Percentiles rank a stretch among this genome's conserved stretches.
phyloP scores from a whole-genome alignment of 1,140 invertebrate genomes.

The Oryzaephilus surinamensis region DNA sequence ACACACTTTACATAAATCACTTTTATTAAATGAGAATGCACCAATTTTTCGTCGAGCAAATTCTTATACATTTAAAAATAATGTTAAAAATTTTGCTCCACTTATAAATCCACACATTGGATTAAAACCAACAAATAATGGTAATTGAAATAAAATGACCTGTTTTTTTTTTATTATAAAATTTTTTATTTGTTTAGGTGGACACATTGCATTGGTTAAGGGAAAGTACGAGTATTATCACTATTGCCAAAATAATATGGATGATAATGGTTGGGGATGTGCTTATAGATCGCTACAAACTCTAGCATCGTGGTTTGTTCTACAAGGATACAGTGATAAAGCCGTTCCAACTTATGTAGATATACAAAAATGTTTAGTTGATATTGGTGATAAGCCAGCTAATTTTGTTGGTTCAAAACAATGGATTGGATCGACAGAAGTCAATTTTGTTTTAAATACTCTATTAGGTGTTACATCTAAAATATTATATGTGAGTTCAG shows the following conservation, averaged over 20 bases:
- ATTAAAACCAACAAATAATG: conserved; percentile 25
- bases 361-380: conserved; percentile 89
- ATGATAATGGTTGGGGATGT: conserved; percentile 98
- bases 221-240: conserved; percentile 92
- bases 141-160: conserved; percentile 12
- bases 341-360: conserved; percentile 75
- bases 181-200: conserved; percentile 28
- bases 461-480: conserved; percentile 68
- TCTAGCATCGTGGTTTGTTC: conserved; percentile 89
- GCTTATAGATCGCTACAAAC: conserved; percentile 98
- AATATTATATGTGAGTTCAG: conserved; percentile 75
- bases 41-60: conserved; percentile 66
- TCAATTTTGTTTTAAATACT: conserved; percentile 83
- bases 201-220: conserved; percentile 55
- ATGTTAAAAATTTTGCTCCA: conserved; percentile 38
- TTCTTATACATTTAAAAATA: conserved; percentile 45
- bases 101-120: conserved; percentile 62
- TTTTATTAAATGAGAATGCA: conserved; percentile 52
- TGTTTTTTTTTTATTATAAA: not conserved
- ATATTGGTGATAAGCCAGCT: conserved; percentile 86
- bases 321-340: conserved; percentile 84
- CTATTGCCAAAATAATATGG: conserved; percentile 90
- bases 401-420: conserved; percentile 82
- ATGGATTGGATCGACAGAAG: conserved; percentile 99
- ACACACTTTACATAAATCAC: conserved; percentile 51